These are phyloP conservation scores for Temnothorax nylanderi DNA, from an alignment of 1,140 invertebrate species.

Conservation along the genomic window DNA sequence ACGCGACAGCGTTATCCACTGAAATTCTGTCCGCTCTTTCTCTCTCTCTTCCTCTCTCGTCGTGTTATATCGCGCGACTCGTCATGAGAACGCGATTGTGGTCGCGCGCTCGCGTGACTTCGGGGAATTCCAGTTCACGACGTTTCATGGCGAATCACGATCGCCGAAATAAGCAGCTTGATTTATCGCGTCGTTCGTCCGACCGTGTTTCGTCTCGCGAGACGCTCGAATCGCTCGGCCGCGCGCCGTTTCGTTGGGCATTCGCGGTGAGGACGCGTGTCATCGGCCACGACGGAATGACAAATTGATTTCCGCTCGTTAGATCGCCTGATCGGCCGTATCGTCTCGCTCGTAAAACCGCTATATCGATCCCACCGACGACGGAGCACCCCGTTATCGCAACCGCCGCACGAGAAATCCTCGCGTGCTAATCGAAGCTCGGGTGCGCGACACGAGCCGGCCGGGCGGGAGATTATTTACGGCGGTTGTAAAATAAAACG, in stretches of 20 bases:
- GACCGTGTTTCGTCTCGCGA: not conserved
- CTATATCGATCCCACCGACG: slow-evolving; percentile 26
- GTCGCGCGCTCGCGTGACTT: slow-evolving; percentile 40
- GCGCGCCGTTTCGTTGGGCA: not conserved
- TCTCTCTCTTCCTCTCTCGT: not conserved
- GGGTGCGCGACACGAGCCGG: slow-evolving; percentile 36
- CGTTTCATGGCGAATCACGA: slow-evolving; percentile 49
- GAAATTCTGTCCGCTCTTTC: not conserved
- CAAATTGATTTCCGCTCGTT: slow-evolving; percentile 58
- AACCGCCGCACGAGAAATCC: slow-evolving; percentile 23
- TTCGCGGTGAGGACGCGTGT: not conserved
- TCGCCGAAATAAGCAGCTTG: slow-evolving; percentile 48
- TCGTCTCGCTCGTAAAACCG: slow-evolving; percentile 33
- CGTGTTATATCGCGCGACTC: slow-evolving; percentile 23
- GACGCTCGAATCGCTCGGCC: not conserved
- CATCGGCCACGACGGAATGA: slow-evolving; percentile 6
- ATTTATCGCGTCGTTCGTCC: slow-evolving; percentile 47
- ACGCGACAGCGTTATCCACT: slow-evolving; percentile 37
- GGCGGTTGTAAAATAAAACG: slow-evolving; percentile 44
- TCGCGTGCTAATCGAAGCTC: slow-evolving; percentile 51
- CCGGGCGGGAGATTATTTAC: slow-evolving; percentile 34
- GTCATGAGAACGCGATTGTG: slow-evolving; percentile 15
- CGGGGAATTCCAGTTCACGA: slow-evolving; percentile 22
- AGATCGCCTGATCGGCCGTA: slow-evolving; percentile 11
- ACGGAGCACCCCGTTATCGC: slow-evolving; percentile 29